phyloP scores from a whole-genome alignment of 92 coral and sea anemone species.

The Umimayanthus chanpuru region DNA sequence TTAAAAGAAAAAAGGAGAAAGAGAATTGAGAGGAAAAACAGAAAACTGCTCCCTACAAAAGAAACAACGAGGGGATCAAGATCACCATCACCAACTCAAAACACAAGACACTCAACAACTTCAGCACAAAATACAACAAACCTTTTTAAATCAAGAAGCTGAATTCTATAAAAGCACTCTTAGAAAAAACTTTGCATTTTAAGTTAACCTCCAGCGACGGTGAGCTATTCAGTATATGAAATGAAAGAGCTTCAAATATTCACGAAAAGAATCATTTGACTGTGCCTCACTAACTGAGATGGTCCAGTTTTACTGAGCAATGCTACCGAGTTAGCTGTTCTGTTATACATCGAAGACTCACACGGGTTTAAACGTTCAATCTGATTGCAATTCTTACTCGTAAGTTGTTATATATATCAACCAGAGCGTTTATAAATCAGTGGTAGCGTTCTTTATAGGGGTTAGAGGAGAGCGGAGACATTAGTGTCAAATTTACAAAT shows the following conservation, averaged over 20 bases:
- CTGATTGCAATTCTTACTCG: neutral
- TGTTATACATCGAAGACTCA: neutral
- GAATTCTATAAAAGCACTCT: neutral
- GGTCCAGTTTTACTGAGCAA: no score
- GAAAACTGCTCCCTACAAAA: constrained; percentile 21
- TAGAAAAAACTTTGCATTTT: neutral
- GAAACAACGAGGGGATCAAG: neutral
- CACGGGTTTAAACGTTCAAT: neutral
- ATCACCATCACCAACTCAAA: neutral
- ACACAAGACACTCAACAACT: neutral
- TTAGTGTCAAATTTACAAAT: no score
- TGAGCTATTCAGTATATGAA: neutral
- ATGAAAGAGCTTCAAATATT: neutral
- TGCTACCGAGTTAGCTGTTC: neutral
- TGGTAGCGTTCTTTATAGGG: neutral
- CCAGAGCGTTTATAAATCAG: neutral
- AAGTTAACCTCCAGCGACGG: neutral
- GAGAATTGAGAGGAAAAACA: constrained; percentile 30
- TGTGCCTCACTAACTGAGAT: neutral
- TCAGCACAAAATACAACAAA: neutral
- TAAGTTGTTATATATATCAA: no score
- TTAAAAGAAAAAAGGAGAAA: constrained; percentile 59
- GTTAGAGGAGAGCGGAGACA: neutral
- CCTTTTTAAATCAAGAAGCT: neutral
- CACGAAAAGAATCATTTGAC: neutral